Percentiles rank a stretch among this genome's conserved stretches.
Evolutionary conservation across 2,888 invertebrate species (phyloP).

Genomic region (Cancer borealis): DNA sequence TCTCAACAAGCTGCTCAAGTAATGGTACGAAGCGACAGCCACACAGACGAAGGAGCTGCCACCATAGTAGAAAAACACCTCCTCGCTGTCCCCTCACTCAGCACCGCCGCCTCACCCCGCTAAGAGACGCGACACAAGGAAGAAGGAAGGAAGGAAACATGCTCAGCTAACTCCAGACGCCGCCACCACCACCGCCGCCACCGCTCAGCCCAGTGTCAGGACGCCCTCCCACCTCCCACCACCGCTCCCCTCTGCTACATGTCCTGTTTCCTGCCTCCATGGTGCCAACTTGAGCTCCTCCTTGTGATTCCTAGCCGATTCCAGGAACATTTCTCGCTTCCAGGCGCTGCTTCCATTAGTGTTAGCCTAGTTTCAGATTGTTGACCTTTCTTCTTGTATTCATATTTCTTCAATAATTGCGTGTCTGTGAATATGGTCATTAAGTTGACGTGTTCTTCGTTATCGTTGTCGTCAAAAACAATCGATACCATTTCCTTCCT

Average conservation of each 20-base stretch:
- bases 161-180: not conserved
- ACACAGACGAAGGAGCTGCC: not conserved
- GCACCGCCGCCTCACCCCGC: not conserved
- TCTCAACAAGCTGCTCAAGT: not conserved
- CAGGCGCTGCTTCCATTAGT: not conserved
- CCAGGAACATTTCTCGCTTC: not conserved
- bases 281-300: not conserved
- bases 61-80: not conserved
- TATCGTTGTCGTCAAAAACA: no score
- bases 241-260: not conserved
- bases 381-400: not conserved
- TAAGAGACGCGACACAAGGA: not conserved
- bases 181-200: not conserved
- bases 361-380: not conserved
- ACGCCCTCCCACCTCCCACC: not conserved
- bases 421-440: no score
- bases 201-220: not conserved
- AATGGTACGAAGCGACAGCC: no score
- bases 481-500: no score
- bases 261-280: not conserved
- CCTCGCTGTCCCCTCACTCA: not conserved
- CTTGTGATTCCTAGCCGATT: not conserved
- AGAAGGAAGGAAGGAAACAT: not conserved
- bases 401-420: not conserved
- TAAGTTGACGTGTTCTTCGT: no score